These are phyloP conservation scores for Coregonus ussuriensis DNA, from an alignment of 2,797 vertebrate species.

Conservation along the genomic window DNA sequence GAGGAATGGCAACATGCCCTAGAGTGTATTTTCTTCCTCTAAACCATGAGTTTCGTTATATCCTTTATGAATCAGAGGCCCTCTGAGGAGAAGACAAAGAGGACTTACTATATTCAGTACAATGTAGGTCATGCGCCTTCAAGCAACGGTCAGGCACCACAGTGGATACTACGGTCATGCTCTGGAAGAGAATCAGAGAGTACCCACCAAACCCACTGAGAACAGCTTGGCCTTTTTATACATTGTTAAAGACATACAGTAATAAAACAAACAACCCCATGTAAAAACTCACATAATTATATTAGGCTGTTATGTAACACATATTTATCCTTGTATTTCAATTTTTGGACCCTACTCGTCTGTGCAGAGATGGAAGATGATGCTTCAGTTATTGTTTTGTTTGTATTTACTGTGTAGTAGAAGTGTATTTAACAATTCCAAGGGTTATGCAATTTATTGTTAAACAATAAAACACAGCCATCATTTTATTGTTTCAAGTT, in stretches of 20 bases:
- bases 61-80: constrained; percentile 61
- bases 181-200: constrained; percentile 61
- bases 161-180: constrained; percentile 51
- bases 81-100: constrained; percentile 63
- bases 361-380: neutral
- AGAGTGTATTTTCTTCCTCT: constrained; percentile 50
- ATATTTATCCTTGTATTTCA: neutral
- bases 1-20: constrained; percentile 33
- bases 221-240: constrained; percentile 48
- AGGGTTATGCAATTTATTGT: neutral
- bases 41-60: constrained; percentile 36
- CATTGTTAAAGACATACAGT: constrained; percentile 31
- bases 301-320: constrained; percentile 25
- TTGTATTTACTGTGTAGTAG: neutral
- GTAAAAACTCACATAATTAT: neutral
- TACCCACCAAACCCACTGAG: constrained; percentile 44
- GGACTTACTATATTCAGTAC: constrained; percentile 65
- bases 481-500: no score
- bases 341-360: neutral
- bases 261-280: constrained; percentile 35
- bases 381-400: neutral
- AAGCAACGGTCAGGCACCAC: constrained; percentile 67
- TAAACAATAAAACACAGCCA: neutral
- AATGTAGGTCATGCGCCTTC: constrained; percentile 68
- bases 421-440: neutral